Evolutionary conservation across 2,888 invertebrate genomes (phyloP).

Genomic region (Sinohyriopsis cumingii): DNA sequence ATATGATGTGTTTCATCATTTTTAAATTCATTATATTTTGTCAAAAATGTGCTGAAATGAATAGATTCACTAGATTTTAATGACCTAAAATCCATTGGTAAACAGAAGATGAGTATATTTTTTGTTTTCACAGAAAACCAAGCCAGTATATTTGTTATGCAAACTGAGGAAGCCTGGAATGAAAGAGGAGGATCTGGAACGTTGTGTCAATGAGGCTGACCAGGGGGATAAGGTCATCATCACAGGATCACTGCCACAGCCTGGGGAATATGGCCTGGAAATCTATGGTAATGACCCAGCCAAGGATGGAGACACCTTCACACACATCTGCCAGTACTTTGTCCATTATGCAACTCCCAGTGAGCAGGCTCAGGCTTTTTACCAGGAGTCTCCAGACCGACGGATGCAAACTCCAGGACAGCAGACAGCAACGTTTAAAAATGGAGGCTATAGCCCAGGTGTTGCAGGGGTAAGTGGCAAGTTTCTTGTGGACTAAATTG

Average conservation of each 20-base stretch:
- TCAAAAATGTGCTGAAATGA: too few relatives aligned
- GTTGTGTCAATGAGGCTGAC: conserved; percentile 63
- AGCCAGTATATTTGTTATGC: conserved; percentile 77
- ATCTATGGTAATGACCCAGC: conserved; percentile 71
- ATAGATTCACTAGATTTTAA: too few relatives aligned
- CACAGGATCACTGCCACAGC: conserved; percentile 60
- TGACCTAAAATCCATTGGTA: too few relatives aligned
- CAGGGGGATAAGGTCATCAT: conserved; percentile 60
- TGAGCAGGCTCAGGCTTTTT: conserved; percentile 60
- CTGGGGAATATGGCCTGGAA: conserved; percentile 71
- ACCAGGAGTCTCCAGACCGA: conserved; percentile 58
- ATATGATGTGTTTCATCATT: too few relatives aligned
- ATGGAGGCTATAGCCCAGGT: conserved; percentile 3
- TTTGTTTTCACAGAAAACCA: conserved; percentile 77
- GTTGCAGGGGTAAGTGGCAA: conserved; percentile 2
- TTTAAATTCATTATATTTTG: too few relatives aligned
- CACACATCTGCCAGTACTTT: conserved; percentile 68
- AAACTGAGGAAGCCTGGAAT: conserved; percentile 68
- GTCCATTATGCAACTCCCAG: conserved; percentile 58
- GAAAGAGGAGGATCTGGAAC: conserved; percentile 66
- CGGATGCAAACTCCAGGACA: conserved; percentile 27
- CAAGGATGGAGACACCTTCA: conserved; percentile 69
- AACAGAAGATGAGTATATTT: too few relatives aligned
- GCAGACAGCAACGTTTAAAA: conserved; percentile 24
- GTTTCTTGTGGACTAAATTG: conserved; percentile 2